phyloP scores from a whole-genome alignment of 2,113 vertebrate species.

The Gnathochromis pfefferi region DNA sequence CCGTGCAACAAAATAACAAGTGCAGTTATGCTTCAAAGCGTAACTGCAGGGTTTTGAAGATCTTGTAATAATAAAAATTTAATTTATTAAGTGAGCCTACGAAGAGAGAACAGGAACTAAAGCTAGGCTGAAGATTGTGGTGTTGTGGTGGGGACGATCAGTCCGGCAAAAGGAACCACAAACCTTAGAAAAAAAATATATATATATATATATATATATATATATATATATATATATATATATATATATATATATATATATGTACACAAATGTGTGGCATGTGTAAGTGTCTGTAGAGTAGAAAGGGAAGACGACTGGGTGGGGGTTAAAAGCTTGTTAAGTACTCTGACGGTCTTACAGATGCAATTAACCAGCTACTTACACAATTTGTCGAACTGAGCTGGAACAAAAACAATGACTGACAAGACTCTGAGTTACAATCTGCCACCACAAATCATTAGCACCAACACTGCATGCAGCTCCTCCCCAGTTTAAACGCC shows the following conservation, averaged over 20 bases:
- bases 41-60: slow-evolving; percentile 4
- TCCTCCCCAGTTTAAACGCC: not conserved
- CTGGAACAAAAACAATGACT: slow-evolving; percentile 20
- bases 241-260: accelerated
- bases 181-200: too few species aligned
- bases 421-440: not conserved
- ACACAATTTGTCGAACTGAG: slow-evolving; percentile 39
- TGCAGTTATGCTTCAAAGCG: not conserved
- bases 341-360: slow-evolving; percentile 20
- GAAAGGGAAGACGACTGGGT: not conserved
- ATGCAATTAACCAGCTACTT: slow-evolving; percentile 52
- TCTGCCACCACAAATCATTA: slow-evolving; percentile 33
- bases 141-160: slow-evolving; percentile 10
- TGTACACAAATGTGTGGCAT: not conserved
- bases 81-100: not conserved
- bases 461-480: not conserved
- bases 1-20: not conserved
- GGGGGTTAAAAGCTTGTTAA: slow-evolving; percentile 47
- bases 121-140: not conserved
- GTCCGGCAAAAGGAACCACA: slow-evolving; percentile 6
- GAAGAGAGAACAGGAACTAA: not conserved
- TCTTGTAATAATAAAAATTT: not conserved
- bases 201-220: accelerated
- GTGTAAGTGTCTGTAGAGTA: not conserved
- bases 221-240: not conserved